Percentiles rank a stretch among this genome's conserved stretches.
Conservation (phyloP, 2,113 vertebrate species). For the Meleagris gallopavo region DNA sequence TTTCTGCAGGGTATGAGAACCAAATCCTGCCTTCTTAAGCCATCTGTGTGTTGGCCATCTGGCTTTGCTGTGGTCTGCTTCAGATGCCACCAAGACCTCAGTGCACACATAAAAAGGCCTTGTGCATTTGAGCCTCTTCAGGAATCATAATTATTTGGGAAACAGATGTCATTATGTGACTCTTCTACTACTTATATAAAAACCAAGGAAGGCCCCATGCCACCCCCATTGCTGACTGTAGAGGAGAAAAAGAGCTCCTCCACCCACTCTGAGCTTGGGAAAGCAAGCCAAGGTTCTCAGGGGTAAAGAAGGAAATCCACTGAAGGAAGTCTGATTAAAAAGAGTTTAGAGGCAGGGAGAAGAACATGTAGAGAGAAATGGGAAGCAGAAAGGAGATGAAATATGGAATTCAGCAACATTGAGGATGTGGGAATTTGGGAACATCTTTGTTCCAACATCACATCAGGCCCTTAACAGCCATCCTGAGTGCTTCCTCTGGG, state of each 20-base stretch:
- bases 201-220: not conserved
- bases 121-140: not conserved
- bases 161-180: not conserved
- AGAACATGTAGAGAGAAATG: not conserved
- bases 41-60: accelerated
- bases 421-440: not conserved
- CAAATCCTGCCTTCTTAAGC: not conserved
- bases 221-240: not conserved
- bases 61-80: not conserved
- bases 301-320: not conserved
- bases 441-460: not conserved
- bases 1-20: not conserved
- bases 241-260: not conserved
- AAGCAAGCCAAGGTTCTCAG: not conserved
- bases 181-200: not conserved
- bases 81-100: not conserved
- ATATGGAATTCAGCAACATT: not conserved
- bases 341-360: not conserved
- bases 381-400: not conserved
- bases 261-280: accelerated
- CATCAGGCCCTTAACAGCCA: not conserved
- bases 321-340: not conserved
- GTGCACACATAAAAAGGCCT: not conserved
- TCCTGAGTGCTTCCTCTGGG: not conserved
- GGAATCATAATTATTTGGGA: not conserved